Conservation (phyloP, 2,113 vertebrate species). For the Tachysurus vachellii region DNA sequence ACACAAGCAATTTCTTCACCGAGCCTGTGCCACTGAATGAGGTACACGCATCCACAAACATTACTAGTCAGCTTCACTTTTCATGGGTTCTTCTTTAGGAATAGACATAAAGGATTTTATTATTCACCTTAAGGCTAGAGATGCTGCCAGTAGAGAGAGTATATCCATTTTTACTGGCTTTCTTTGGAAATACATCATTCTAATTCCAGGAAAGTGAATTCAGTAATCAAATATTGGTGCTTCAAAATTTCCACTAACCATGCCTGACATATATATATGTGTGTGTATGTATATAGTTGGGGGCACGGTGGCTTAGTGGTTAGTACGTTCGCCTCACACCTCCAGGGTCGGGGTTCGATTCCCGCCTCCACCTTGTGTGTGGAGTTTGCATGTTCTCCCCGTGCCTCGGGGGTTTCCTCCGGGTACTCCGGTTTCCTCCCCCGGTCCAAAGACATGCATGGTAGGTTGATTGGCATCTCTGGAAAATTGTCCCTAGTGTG, state of each 20-base stretch:
- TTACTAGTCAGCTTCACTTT: background rate
- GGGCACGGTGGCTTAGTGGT: too few relatives aligned
- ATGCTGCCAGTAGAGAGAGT: background rate
- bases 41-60: slow-evolving; percentile 69
- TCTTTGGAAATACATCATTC: background rate
- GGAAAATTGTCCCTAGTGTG: too few relatives aligned
- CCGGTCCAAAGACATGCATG: too few relatives aligned
- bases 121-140: background rate
- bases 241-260: background rate
- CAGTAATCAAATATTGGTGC: background rate
- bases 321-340: too few relatives aligned
- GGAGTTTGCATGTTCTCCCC: too few relatives aligned
- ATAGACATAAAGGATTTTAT: background rate
- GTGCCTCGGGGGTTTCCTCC: too few relatives aligned
- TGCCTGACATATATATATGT: too few relatives aligned
- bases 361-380: too few relatives aligned
- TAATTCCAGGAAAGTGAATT: background rate
- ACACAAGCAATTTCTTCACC: slow-evolving; percentile 96
- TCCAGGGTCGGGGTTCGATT: too few relatives aligned
- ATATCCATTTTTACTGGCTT: background rate
- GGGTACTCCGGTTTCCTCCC: too few relatives aligned
- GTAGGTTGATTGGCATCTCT: too few relatives aligned
- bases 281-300: background rate
- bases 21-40: slow-evolving; percentile 96
- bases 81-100: background rate